A percentile compares a stretch with the other conserved stretches of the same genome.
Conservation (phyloP, 35 echinoderm and acorn worm species). For the Apostichopus californicus region DNA sequence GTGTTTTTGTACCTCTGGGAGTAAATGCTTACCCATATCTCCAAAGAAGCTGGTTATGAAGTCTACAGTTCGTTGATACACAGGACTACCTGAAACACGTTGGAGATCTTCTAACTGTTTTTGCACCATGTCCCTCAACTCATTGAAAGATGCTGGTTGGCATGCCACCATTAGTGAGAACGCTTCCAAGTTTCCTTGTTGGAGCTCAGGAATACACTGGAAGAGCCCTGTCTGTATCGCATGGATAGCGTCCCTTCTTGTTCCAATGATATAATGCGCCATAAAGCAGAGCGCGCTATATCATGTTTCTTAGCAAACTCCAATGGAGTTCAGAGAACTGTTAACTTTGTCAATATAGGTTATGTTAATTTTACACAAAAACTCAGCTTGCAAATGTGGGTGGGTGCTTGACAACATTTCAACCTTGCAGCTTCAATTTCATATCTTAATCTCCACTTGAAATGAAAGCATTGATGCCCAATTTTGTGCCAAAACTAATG, state of each 20-base stretch:
- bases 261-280: too few species aligned
- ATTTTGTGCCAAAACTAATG: too few species aligned
- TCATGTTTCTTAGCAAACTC: too few species aligned
- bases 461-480: too few species aligned
- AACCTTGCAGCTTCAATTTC: too few species aligned
- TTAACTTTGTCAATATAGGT: neutral
- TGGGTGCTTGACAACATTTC: too few species aligned
- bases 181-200: neutral
- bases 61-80: neutral
- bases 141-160: neutral
- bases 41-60: constrained; percentile 2
- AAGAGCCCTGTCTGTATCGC: neutral
- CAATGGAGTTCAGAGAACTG: too few species aligned
- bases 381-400: too few species aligned
- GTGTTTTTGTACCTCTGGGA: too few species aligned
- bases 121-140: neutral
- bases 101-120: neutral
- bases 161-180: constrained; percentile 2
- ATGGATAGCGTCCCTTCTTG: neutral
- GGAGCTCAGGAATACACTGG: neutral
- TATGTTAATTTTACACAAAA: constrained; percentile 7
- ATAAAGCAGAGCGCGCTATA: too few species aligned
- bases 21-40: neutral
- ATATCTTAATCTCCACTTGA: too few species aligned
- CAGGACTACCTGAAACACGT: neutral